phyloP scores from a whole-genome alignment of 2,888 invertebrate genomes.

The Pheosia tremula region DNA sequence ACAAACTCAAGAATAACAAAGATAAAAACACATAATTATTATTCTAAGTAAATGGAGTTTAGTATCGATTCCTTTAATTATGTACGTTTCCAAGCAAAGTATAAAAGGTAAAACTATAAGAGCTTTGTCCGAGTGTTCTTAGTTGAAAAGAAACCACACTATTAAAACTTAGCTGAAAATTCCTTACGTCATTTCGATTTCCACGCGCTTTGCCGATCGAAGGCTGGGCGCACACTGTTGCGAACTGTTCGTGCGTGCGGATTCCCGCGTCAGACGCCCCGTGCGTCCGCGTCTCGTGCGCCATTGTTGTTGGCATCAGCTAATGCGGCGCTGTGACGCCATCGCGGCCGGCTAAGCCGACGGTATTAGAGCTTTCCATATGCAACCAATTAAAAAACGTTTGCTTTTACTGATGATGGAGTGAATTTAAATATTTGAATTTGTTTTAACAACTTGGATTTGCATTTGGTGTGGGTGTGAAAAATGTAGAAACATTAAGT shows the following conservation, averaged over 20 bases:
- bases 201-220: background rate
- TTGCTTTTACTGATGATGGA: slow-evolving; percentile 48
- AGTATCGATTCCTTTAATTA: no score
- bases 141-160: no score
- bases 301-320: slow-evolving; percentile 62
- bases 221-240: slow-evolving; percentile 7
- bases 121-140: no score
- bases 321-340: slow-evolving; percentile 55
- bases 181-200: background rate
- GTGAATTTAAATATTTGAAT: slow-evolving; percentile 34
- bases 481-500: no score
- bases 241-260: slow-evolving; percentile 60
- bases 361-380: slow-evolving; percentile 35
- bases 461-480: background rate
- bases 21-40: no score
- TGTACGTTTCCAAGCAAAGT: no score
- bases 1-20: no score
- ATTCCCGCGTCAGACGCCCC: slow-evolving; percentile 43
- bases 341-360: slow-evolving; percentile 38
- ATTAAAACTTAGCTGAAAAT: background rate
- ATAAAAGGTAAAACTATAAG: no score
- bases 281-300: slow-evolving; percentile 28
- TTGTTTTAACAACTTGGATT: slow-evolving; percentile 6
- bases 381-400: slow-evolving; percentile 61
- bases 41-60: no score